Conservation (phyloP, 2,797 vertebrate genomes). For the Siniperca obscura region DNA sequence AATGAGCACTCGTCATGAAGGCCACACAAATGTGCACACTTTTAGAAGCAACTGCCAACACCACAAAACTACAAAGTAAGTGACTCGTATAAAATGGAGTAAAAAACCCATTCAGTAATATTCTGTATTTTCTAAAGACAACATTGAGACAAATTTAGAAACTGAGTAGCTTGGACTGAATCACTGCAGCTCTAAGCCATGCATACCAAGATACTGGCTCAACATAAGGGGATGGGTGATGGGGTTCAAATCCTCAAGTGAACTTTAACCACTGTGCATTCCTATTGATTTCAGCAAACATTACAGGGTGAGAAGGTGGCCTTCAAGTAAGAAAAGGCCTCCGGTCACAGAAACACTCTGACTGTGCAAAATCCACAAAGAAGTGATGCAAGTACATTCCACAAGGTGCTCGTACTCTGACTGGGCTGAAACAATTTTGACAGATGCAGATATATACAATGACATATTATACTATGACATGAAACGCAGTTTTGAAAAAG, state of each 20-base stretch:
- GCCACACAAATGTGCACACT: constrained; percentile 34
- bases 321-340: constrained; percentile 59
- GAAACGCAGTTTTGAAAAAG: neutral
- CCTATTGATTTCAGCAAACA: constrained; percentile 77
- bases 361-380: constrained; percentile 45
- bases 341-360: constrained; percentile 20
- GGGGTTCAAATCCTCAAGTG: constrained; percentile 73
- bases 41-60: constrained; percentile 27
- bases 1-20: constrained; percentile 39
- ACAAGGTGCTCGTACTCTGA: neutral
- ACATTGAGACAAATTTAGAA: constrained; percentile 18
- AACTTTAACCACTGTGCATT: constrained; percentile 81
- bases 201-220: constrained; percentile 35
- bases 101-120: constrained; percentile 24
- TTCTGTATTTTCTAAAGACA: constrained; percentile 29
- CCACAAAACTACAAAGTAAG: constrained; percentile 33
- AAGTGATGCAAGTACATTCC: constrained; percentile 37
- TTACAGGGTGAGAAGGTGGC: constrained; percentile 69
- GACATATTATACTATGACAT: neutral
- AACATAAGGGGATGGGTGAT: constrained; percentile 41
- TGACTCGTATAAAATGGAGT: neutral
- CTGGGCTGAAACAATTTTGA: neutral
- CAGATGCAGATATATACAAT: neutral
- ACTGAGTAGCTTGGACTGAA: constrained; percentile 15
- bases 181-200: constrained; percentile 28